Evolutionary conservation across 2,113 vertebrate genomes (phyloP).

Genomic region (Echinops telfairi): DNA sequence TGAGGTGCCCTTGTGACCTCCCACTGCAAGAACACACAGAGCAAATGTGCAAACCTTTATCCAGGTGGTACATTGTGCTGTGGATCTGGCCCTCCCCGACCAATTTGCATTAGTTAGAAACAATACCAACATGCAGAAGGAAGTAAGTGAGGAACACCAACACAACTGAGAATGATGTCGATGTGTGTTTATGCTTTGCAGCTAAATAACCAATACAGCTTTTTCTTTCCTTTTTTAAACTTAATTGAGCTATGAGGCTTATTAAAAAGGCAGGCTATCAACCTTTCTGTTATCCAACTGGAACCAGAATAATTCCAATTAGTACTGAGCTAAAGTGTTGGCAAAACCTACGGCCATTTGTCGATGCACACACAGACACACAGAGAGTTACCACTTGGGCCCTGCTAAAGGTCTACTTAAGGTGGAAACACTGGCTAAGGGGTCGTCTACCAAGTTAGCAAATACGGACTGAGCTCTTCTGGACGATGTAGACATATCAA

Average conservation of each 20-base stretch:
- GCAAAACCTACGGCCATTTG: conserved; percentile 13
- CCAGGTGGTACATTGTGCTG: background rate
- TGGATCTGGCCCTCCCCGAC: background rate
- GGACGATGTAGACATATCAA: background rate
- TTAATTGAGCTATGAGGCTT: background rate
- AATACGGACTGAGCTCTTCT: background rate
- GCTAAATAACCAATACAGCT: background rate
- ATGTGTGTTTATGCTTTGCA: background rate
- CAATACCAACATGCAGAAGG: background rate
- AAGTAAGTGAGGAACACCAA: background rate
- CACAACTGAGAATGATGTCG: background rate
- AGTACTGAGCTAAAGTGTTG: background rate
- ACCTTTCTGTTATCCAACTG: background rate
- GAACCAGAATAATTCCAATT: background rate
- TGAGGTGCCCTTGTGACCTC: background rate
- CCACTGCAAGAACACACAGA: background rate
- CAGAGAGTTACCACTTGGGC: background rate
- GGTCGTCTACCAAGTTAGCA: background rate
- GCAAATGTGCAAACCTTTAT: background rate
- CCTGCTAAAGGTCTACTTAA: background rate
- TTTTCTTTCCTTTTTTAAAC: background rate
- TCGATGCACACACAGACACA: background rate
- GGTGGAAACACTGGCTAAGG: background rate
- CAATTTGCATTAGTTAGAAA: background rate
- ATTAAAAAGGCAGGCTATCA: background rate